phyloP scores from a whole-genome alignment of 2,888 invertebrate genomes.

The Leptinotarsa juncta region DNA sequence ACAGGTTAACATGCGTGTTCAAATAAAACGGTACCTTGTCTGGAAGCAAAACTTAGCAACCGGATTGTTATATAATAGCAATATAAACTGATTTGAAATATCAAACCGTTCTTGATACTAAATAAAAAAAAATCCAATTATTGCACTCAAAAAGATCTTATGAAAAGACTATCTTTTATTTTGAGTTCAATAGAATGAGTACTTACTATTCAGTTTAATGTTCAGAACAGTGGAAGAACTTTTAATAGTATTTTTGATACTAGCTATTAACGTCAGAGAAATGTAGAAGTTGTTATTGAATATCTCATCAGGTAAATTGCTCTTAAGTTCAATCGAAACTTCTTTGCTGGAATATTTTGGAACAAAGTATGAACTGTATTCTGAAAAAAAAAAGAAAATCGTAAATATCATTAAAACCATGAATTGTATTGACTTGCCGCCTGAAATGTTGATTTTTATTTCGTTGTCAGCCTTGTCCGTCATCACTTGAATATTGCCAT shows the following conservation, averaged over 20 bases:
- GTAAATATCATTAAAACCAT: background rate
- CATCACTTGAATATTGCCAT: conserved; percentile 18
- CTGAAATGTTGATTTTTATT: conserved; percentile 25
- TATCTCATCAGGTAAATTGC: conserved; percentile 35
- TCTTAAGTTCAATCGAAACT: conserved; percentile 8
- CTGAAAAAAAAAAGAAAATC: conserved; percentile 14
- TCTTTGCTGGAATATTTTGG: conserved; percentile 16
- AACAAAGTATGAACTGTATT: conserved; percentile 23
- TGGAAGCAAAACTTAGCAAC: too few species aligned
- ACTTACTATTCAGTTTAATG: conserved; percentile 38
- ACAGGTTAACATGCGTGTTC: too few species aligned
- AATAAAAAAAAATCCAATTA: too few species aligned
- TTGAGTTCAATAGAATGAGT: background rate
- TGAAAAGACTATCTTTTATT: too few species aligned
- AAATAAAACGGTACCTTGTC: too few species aligned
- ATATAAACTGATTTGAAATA: too few species aligned
- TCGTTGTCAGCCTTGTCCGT: conserved; percentile 22
- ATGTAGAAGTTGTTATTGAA: conserved; percentile 33
- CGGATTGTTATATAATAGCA: too few species aligned
- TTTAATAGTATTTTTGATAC: conserved; percentile 30
- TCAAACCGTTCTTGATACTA: too few species aligned
- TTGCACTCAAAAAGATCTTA: too few species aligned
- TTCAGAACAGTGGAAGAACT: conserved; percentile 41
- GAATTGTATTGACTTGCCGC: conserved; percentile 23
- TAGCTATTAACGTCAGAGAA: conserved; percentile 41